A percentile compares a stretch with the other conserved stretches of the same genome.
phyloP scores from a whole-genome alignment of 2,888 invertebrate species.

The Philhelius pedissequus region DNA sequence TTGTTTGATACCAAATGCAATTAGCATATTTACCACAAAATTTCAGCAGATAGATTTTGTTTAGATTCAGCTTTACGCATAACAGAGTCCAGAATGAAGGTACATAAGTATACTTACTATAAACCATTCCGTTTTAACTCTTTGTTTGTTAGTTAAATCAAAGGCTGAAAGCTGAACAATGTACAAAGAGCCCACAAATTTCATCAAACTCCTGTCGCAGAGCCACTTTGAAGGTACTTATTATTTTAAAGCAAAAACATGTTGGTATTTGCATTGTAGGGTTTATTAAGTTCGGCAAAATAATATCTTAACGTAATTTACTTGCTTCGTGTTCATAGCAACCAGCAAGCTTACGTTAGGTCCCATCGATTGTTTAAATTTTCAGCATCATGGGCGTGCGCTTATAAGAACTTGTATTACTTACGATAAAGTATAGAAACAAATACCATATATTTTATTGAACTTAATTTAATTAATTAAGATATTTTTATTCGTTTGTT shows the following conservation, averaged over 20 bases:
- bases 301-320: background rate
- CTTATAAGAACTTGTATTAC: background rate
- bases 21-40: constrained; percentile 3
- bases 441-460: too few relatives aligned
- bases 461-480: too few relatives aligned
- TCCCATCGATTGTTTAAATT: background rate
- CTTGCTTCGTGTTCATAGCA: background rate
- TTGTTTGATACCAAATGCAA: background rate
- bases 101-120: too few relatives aligned
- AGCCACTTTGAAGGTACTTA: background rate
- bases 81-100: background rate
- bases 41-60: background rate
- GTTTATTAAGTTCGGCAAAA: background rate
- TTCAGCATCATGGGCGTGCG: background rate
- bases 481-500: too few relatives aligned
- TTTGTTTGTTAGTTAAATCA: background rate
- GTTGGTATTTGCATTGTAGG: background rate
- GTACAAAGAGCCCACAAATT: background rate
- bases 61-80: background rate
- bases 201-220: background rate
- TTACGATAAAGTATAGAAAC: too few relatives aligned
- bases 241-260: background rate
- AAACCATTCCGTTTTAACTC: background rate
- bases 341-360: background rate
- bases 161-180: background rate